A percentile compares a stretch with the other conserved stretches of the same genome.
Evolutionary conservation across 2,797 vertebrate species (phyloP).

Genomic region (Brotula barbata): DNA sequence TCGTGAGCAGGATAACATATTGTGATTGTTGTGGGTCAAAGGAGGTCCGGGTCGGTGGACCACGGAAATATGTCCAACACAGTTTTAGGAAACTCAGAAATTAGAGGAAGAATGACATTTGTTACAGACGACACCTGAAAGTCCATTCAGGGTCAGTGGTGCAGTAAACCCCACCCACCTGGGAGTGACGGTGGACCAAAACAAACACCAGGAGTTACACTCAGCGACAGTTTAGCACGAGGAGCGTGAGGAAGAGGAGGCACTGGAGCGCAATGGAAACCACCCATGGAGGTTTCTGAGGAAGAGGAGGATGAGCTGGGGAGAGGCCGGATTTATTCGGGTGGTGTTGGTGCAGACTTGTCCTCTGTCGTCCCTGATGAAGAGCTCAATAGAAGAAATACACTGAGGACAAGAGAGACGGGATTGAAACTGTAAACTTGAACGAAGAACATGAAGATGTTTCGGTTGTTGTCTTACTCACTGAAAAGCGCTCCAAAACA

Average conservation of each 20-base stretch:
- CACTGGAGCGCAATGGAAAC: slow-evolving; percentile 24
- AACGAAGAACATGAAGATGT: neutral
- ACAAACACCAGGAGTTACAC: neutral
- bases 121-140: too few relatives aligned
- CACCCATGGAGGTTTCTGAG: slow-evolving; percentile 30
- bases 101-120: too few relatives aligned
- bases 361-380: slow-evolving; percentile 9
- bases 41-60: too few relatives aligned
- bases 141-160: too few relatives aligned
- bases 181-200: neutral
- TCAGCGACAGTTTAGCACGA: neutral
- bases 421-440: neutral
- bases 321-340: too few relatives aligned
- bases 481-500: slow-evolving; percentile 86
- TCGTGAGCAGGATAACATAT: too few relatives aligned
- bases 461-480: slow-evolving; percentile 74
- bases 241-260: slow-evolving; percentile 15
- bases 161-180: neutral
- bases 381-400: slow-evolving; percentile 80
- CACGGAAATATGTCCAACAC: too few relatives aligned
- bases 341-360: too few relatives aligned
- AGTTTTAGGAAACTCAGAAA: too few relatives aligned
- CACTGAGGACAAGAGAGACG: slow-evolving; percentile 62
- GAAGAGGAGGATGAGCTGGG: slow-evolving; percentile 23
- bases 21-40: too few relatives aligned